phyloP scores from a whole-genome alignment of 2,797 vertebrate genomes.

The Enteromius paludinosus region DNA sequence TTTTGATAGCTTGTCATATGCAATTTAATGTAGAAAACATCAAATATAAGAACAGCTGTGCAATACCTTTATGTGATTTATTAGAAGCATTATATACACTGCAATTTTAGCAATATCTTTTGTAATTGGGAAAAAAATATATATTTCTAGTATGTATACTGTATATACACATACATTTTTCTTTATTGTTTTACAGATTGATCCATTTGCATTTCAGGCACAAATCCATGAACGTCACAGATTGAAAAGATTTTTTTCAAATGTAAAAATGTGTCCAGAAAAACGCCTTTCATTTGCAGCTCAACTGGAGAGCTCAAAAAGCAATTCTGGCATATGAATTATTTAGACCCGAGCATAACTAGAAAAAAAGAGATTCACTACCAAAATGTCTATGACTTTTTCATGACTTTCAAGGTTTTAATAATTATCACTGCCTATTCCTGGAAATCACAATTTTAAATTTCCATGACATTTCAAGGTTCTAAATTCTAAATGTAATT shows the following conservation, averaged over 20 bases:
- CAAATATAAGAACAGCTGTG: conserved; percentile 22
- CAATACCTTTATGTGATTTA: background rate
- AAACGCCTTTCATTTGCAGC: background rate
- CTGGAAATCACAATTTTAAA: background rate
- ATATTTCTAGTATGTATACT: background rate
- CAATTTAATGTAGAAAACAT: conserved; percentile 56
- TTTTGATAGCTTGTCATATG: conserved; percentile 72
- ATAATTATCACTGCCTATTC: background rate
- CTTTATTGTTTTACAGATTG: background rate
- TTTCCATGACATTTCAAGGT: background rate
- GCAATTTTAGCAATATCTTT: background rate
- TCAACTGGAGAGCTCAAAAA: conserved; percentile 6
- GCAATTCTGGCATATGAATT: background rate
- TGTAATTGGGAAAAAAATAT: background rate
- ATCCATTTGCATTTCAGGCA: background rate
- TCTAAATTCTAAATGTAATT: background rate
- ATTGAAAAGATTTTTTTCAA: background rate
- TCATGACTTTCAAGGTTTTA: background rate
- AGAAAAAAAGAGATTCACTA: background rate
- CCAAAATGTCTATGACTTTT: background rate
- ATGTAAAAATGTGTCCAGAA: background rate
- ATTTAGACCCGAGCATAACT: background rate
- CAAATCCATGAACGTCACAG: background rate
- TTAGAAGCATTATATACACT: background rate
- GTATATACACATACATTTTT: background rate